Conservation (phyloP, 2,113 vertebrate species). For the Turnix velox region DNA sequence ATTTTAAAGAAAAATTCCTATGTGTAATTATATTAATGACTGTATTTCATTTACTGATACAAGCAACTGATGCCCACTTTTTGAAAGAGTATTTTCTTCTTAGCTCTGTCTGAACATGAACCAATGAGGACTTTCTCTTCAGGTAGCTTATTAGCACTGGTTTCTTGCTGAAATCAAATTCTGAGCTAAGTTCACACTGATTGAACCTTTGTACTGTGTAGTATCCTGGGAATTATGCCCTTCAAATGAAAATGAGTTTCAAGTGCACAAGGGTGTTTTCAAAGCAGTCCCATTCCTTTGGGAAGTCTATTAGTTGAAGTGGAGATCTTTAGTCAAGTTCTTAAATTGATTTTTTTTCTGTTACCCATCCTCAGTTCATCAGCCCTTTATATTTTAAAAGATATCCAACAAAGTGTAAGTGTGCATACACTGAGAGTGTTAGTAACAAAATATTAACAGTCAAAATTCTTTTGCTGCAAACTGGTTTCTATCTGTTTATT, state of each 20-base stretch:
- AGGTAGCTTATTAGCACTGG: not conserved
- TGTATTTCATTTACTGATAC: not conserved
- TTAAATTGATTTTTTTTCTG: not conserved
- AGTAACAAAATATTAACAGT: not conserved
- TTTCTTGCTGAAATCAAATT: not conserved
- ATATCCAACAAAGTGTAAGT: not conserved
- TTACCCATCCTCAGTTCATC: not conserved
- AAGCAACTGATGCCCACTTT: not conserved
- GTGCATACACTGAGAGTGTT: not conserved
- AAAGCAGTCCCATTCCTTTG: not conserved
- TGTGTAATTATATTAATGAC: not conserved
- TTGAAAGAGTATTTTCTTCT: not conserved
- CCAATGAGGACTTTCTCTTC: not conserved
- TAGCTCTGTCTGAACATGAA: not conserved
- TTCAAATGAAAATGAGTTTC: slow-evolving; percentile 18
- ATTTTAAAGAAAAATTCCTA: not conserved
- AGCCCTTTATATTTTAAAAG: not conserved
- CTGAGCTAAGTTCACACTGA: not conserved
- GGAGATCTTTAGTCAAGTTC: not conserved
- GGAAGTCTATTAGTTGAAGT: not conserved
- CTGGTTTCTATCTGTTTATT: not conserved
- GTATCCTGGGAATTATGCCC: not conserved
- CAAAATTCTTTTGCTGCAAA: not conserved
- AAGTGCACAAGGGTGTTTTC: not conserved
- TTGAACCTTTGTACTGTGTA: not conserved